These are phyloP conservation scores for Blastobasis lacticolella DNA, from an alignment of 2,888 invertebrate genomes.

Conservation along the genomic window DNA sequence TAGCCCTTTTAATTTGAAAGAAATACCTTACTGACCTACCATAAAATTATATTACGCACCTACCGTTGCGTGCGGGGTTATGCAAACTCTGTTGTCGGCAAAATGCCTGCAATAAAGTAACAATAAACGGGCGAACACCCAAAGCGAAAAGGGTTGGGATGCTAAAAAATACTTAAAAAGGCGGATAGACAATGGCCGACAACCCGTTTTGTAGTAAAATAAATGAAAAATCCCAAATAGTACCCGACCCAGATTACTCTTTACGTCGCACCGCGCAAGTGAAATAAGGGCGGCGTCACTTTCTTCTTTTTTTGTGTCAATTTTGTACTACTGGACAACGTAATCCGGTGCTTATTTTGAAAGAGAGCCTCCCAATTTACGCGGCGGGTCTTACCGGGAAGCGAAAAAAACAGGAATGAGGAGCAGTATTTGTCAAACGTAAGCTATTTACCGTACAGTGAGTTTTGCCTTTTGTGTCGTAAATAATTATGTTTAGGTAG, in stretches of 20 bases:
- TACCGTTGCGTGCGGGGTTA: conserved; percentile 27
- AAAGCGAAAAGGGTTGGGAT: conserved; percentile 47
- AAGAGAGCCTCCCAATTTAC: conserved; percentile 10
- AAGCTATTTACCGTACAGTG: too few species aligned
- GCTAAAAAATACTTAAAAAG: conserved; percentile 40
- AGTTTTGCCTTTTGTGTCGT: too few species aligned
- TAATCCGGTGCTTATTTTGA: conserved; percentile 16
- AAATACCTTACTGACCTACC: conserved; percentile 26
- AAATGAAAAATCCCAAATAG: conserved; percentile 44
- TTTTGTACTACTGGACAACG: conserved; percentile 27
- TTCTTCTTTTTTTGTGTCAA: conserved; percentile 34
- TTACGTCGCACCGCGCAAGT: conserved; percentile 37
- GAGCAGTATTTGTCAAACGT: too few species aligned
- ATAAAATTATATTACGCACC: conserved; percentile 32
- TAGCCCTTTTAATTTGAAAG: conserved; percentile 23
- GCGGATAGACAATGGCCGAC: conserved; percentile 48
- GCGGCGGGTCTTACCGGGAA: not conserved
- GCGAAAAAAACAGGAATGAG: too few species aligned
- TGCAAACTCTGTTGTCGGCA: conserved; percentile 50
- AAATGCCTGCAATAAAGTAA: conserved; percentile 48
- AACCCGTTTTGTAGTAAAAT: conserved; percentile 40
- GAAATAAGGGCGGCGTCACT: conserved; percentile 38
- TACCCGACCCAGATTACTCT: conserved; percentile 33
- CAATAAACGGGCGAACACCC: conserved; percentile 53
- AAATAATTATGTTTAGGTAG: too few species aligned